phyloP scores from a whole-genome alignment of 2,888 invertebrate genomes.

The Ichneumoninae sp. region DNA sequence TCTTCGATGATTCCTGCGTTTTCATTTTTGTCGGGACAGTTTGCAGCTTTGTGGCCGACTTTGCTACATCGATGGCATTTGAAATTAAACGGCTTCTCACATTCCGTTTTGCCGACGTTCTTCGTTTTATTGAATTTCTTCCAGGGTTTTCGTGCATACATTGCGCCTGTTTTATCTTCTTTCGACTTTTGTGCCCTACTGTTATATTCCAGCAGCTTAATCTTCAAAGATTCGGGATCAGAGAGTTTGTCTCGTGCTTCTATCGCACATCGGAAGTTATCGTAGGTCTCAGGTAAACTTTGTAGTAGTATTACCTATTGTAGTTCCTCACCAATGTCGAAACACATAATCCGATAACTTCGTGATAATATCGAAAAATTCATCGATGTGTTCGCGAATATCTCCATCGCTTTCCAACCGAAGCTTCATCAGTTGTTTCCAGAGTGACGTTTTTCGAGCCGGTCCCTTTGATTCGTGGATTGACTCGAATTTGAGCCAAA shows the following conservation, averaged over 20 bases:
- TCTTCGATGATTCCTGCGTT: slow-evolving; percentile 33
- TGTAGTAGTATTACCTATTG: slow-evolving; percentile 74
- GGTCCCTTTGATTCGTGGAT: slow-evolving; percentile 80
- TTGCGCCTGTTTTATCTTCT: slow-evolving; percentile 40
- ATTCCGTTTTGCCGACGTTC: slow-evolving; percentile 17
- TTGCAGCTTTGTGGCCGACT: slow-evolving; percentile 46
- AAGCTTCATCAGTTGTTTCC: slow-evolving; percentile 77
- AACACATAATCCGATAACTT: slow-evolving; percentile 76
- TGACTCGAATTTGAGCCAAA: slow-evolving; percentile 78
- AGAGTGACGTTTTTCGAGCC: slow-evolving; percentile 80
- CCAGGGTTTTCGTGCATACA: slow-evolving; percentile 51
- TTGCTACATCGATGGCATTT: slow-evolving; percentile 31
- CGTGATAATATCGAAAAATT: slow-evolving; percentile 78
- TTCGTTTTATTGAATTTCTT: slow-evolving; percentile 14
- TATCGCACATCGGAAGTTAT: slow-evolving; percentile 64
- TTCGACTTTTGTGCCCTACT: slow-evolving; percentile 50
- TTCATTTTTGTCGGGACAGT: slow-evolving; percentile 28
- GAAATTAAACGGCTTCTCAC: slow-evolving; percentile 28
- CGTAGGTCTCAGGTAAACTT: slow-evolving; percentile 40
- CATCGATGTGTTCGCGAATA: slow-evolving; percentile 77
- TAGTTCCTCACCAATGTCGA: slow-evolving; percentile 75
- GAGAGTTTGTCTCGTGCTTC: slow-evolving; percentile 69
- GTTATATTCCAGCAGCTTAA: slow-evolving; percentile 65
- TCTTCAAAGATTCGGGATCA: slow-evolving; percentile 60
- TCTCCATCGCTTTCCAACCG: slow-evolving; percentile 76